These are phyloP conservation scores for Tapera naevia DNA, from an alignment of 2,797 vertebrate species.

Conservation along the genomic window DNA sequence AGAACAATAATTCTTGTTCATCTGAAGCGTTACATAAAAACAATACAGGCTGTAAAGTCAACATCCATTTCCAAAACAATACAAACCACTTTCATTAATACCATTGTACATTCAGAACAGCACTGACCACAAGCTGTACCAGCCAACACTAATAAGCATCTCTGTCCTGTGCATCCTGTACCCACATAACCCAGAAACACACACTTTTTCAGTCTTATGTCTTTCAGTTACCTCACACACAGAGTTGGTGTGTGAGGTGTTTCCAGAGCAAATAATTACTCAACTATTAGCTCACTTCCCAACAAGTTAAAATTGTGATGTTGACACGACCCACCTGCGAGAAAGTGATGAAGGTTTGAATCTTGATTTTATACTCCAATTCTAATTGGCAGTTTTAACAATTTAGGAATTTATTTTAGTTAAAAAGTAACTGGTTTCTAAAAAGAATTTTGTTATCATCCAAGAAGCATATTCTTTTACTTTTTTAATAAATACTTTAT, in stretches of 20 bases:
- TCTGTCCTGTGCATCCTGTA: not conserved
- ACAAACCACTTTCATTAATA: not conserved
- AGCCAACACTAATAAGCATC: not conserved
- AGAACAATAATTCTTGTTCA: not conserved
- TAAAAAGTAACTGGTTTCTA: not conserved
- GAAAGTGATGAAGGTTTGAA: not conserved
- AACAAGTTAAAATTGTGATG: rapidly evolving
- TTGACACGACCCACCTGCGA: not conserved
- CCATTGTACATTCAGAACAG: not conserved
- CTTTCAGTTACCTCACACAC: too few relatives aligned
- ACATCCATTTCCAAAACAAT: not conserved
- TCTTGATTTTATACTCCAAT: not conserved
- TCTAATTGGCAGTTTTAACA: not conserved
- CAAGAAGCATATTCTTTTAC: not conserved
- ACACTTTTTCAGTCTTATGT: not conserved
- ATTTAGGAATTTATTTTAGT: not conserved
- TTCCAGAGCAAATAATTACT: not conserved
- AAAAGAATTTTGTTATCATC: not conserved
- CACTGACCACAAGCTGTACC: not conserved
- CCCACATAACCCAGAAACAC: not conserved
- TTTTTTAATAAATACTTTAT: not conserved
- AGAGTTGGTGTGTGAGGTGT: not conserved
- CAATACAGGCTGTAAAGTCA: not conserved
- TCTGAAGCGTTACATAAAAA: not conserved
- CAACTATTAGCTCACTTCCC: not conserved